Evolutionary conservation across 2,113 vertebrate species (phyloP), one percentile per base, ranked within the genome.

Genomic region (Hemiprocne comata): DNA sequence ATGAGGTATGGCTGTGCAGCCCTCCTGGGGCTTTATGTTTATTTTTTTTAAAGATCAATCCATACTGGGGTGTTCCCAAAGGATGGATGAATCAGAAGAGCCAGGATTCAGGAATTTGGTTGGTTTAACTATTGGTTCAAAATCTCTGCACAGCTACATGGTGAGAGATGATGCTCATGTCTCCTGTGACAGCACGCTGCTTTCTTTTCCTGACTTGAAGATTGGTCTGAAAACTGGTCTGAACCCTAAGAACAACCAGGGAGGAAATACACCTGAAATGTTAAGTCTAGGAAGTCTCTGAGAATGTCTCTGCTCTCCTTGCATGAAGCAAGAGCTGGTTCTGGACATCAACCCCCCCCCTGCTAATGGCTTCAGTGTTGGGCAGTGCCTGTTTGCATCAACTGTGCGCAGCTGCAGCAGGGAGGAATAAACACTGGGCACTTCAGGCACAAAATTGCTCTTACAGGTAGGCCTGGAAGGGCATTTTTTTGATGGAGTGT

Each of bases 391-490:
- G 6, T 42, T 26, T 10, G 62, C 44, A 24, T 20, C 46, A 36
- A 7, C 57, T 17, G 13, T 7, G 31, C 4, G 2, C 24, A 15
- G 13, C 71, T 28, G 12, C 67, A 82, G 54, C 75, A 46, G 12
- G 1, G 15, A 25, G 71, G 34, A 6, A 15, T 5, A 60, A 57
- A 11, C 0, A 0, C 2, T 36, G 75, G 6, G 14, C 14, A 1
- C 1, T 53, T 38, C 5, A 33, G 34, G 74, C 34, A 51, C n/a
- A 73, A 50, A 84, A 58, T 13, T 23, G 25, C 33, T 48, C 44
- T 53, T 53, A 7, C 11, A 78, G 77, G 69, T 91, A 7, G 18
- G 13, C 46, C 20, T 42, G 53, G 71, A 34, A 51, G 69, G 57
- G 33, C 3, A 1, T 25, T 83, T 77, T 77, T 70, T 58, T 4